Base-by-base conservation (phyloP, 2,888 invertebrate genomes). In the Nezara viridula region DNA sequence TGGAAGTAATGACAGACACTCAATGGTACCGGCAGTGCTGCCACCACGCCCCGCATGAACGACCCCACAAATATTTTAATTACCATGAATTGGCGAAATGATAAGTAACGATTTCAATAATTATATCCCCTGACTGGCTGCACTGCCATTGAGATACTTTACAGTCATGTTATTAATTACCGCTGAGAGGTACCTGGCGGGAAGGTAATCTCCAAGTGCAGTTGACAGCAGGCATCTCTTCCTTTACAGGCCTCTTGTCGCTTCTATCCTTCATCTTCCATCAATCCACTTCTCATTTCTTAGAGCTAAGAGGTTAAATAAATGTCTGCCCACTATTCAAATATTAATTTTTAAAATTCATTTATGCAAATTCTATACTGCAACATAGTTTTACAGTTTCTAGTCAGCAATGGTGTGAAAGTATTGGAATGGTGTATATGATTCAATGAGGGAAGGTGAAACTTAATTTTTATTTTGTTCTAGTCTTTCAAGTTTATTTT, bases 121-220 rank as follows among this genome's bases (percentile, higher is more conserved):
- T 86, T 86, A 86, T 86, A 86, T 55, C 86, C 55, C 10, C 86
- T 86, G 86, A 86, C 86, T 86, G 40, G 86, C 14, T 16, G 7
- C 12, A 40, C 50, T 40, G n/a, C 55, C 86, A 60, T 86, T 86
- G 52, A 86, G 52, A 86, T 86, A 86, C 37, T 55, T 86, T 52
- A 52, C 32, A 86, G 86, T 86, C 86, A 86, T 60, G 86, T 86
- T 60, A 86, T 86, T 86, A 86, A 86, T 86, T 86, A 86, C 60
- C 2, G 44, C 44, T 55, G 37, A 32, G 55, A 44, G 40, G 86
- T 55, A 81, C 44, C 24, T 21, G 6, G 44, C 3, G 44, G 44
- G 77, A 44, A 44, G 37, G 77, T 77, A 77, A 77, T 77, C 27
- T 37, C 37, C 16, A 73, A 37, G 37, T 37, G 66, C 66, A 73